phyloP scores from a whole-genome alignment of 2,113 vertebrate genomes.

The Paedocypris sp. region DNA sequence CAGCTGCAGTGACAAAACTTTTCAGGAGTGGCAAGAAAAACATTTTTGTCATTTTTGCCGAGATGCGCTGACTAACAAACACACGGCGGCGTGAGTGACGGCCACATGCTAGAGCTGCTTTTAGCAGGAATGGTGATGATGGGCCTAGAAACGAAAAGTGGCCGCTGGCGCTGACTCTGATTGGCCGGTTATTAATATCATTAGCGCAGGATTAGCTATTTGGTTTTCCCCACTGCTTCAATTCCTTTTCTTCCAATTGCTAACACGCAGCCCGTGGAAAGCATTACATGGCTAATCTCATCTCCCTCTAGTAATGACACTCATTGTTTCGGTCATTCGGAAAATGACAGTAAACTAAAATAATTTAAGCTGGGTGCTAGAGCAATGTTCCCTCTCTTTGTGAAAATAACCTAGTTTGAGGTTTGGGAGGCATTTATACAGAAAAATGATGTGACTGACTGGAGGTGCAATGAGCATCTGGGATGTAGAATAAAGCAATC shows the following conservation, averaged over 20 bases:
- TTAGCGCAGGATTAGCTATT: slow-evolving; percentile 20
- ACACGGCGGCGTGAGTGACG: slow-evolving; percentile 3
- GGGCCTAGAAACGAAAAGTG: slow-evolving; percentile 23
- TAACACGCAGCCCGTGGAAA: neutral
- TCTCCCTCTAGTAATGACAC: slow-evolving; percentile 8
- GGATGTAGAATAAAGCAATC: slow-evolving; percentile 9
- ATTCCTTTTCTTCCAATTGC: neutral
- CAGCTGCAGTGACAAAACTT: neutral
- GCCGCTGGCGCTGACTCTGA: slow-evolving; percentile 14
- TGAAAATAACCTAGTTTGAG: slow-evolving; percentile 8
- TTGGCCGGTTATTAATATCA: slow-evolving; percentile 36
- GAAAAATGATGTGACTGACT: slow-evolving; percentile 20
- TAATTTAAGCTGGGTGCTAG: neutral
- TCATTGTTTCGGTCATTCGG: neutral
- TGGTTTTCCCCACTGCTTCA: neutral
- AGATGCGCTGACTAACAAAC: neutral
- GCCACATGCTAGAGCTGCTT: slow-evolving; percentile 25
- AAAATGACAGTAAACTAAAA: neutral
- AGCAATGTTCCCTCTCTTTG: neutral
- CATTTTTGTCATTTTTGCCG: neutral
- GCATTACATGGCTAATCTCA: slow-evolving; percentile 24
- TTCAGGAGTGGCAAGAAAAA: neutral
- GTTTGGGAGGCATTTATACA: neutral
- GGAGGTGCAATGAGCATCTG: slow-evolving; percentile 17
- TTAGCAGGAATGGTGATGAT: slow-evolving; percentile 29